These are phyloP conservation scores for Hylaeus volcanicus DNA, from an alignment of 1,140 invertebrate species.

Conservation along the genomic window DNA sequence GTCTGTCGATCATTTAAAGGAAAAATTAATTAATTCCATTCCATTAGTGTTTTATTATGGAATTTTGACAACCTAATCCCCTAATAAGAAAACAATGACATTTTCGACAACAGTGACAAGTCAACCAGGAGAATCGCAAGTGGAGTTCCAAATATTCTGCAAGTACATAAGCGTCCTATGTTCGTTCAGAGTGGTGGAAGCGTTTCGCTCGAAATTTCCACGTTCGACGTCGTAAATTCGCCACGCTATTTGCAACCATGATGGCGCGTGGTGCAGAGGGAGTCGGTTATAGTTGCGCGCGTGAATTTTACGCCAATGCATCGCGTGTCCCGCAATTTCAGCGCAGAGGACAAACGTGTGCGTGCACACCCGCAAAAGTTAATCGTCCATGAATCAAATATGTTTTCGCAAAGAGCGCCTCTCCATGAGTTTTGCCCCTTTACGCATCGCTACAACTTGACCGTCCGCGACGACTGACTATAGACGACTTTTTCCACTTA, in stretches of 20 bases:
- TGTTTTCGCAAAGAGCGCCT: slow-evolving; percentile 20
- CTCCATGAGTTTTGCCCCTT: background rate
- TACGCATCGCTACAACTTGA: slow-evolving; percentile 18
- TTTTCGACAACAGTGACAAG: no score
- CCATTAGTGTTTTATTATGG: no score
- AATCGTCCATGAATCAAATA: slow-evolving; percentile 46
- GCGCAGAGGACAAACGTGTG: slow-evolving; percentile 5
- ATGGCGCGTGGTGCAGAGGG: background rate
- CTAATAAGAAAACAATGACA: no score
- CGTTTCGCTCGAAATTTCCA: slow-evolving; percentile 33
- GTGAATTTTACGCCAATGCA: background rate
- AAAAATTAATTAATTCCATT: no score
- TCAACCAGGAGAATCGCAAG: background rate
- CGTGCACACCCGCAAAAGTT: slow-evolving; percentile 16
- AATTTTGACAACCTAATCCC: no score
- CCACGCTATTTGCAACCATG: slow-evolving; percentile 17
- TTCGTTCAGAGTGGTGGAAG: background rate
- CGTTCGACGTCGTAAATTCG: slow-evolving; percentile 37
- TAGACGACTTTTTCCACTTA: slow-evolving; percentile 19
- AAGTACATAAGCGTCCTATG: background rate
- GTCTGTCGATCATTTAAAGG: no score
- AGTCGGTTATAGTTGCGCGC: background rate
- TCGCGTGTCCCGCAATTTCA: slow-evolving; percentile 24
- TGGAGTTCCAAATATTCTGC: background rate
- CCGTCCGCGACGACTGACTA: background rate